phyloP scores from a whole-genome alignment of 2,797 vertebrate species.

The Alauda arvensis region DNA sequence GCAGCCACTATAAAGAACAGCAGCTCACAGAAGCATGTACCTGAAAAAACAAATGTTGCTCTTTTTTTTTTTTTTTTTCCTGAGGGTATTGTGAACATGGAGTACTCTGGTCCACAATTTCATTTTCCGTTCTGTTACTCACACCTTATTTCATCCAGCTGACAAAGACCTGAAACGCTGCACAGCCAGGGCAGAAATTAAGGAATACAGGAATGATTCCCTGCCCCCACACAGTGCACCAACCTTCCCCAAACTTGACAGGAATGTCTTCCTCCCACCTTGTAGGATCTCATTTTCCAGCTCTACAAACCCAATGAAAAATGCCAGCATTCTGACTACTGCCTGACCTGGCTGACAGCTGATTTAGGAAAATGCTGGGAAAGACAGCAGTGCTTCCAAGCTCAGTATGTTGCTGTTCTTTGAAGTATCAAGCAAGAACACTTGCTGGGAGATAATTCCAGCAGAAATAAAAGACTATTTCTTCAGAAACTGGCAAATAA shows the following conservation, averaged over 20 bases:
- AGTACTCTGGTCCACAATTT: background rate
- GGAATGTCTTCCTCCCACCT: background rate
- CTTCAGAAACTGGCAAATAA: slow-evolving; percentile 1
- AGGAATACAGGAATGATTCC: background rate
- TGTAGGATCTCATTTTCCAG: background rate
- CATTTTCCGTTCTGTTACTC: background rate
- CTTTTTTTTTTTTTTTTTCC: background rate
- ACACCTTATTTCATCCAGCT: background rate
- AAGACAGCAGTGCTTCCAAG: background rate
- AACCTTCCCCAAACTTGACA: background rate
- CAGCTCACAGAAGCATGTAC: background rate
- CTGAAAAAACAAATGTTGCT: background rate
- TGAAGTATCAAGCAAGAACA: slow-evolving; percentile 10
- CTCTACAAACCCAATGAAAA: background rate
- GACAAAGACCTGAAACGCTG: background rate
- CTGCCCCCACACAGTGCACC: accelerated
- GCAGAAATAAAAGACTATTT: background rate
- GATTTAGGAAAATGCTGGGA: slow-evolving; percentile 8
- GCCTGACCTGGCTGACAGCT: background rate
- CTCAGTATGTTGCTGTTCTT: background rate
- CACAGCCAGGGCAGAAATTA: background rate
- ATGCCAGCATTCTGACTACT: background rate
- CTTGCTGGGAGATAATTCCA: background rate
- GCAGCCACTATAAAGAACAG: background rate
- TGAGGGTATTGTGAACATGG: background rate